Evolutionary conservation across 2,888 invertebrate species (phyloP), one percentile per base, ranked within the genome.

Genomic region (Heliconius ethilla): DNA sequence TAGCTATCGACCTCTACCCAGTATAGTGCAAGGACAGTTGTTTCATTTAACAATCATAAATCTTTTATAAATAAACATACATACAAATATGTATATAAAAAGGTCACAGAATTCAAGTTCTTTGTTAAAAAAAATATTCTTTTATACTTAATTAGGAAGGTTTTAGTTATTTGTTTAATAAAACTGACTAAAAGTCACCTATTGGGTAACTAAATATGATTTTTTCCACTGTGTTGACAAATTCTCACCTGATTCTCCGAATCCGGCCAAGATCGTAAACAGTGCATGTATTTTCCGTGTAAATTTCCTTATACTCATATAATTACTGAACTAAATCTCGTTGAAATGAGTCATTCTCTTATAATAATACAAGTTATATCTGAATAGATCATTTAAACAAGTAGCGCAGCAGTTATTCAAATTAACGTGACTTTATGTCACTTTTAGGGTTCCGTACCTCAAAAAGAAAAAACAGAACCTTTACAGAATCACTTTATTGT

Each of bases 11-110:
- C 65, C 51, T 75, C 63, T n/a, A 59, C 72, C n/a, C 59, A 59
- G 59, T 72, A 77, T 73, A 77, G 73, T 65, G 77, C 77, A 77
- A 77, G 77, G 77, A 15, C 77, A 55, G 55, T 59, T 55, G 40
- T 73, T 73, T 72, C 77, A 77, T 66, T 73, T 55, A 66, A 73
- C 55, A 37, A 72, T 59, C 59, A 59, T 72, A 37, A 72, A 72
- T 72, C 59, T 25, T 69, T 40, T 40, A 59, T 59, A 59, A n/a
- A 72, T 70, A 70, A 29, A 29, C 15, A 29, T 55, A 33, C n/a
- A 22, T 33, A 33, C 33, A 33, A 33, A 33, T 33, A 55, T 72
- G 59, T 59, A 72, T 11, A 59, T 37, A 37, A 33, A 70, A 55
- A 72, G 70, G 55, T 72, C 55, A 55, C 51, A 72, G 70, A 72